These are phyloP conservation scores for Sinodicranocentrus sp. DNA, from an alignment of 2,888 invertebrate species.

Conservation along the genomic window DNA sequence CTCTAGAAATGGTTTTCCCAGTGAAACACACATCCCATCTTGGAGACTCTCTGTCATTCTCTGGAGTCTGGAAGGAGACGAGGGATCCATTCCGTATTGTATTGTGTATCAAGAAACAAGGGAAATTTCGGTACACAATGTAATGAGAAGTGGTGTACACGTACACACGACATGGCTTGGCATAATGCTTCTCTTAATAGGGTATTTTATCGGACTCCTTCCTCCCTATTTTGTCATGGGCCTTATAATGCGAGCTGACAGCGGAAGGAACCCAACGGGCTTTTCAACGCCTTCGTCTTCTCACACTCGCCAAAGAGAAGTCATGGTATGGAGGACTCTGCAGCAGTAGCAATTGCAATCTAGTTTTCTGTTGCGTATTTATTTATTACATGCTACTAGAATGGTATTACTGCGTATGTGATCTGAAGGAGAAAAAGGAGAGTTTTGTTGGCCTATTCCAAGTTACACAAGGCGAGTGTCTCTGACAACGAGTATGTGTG, in stretches of 20 bases:
- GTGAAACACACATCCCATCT: no score
- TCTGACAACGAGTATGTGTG: background rate
- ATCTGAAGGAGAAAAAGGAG: conserved; percentile 3
- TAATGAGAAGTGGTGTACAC: background rate
- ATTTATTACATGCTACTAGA: background rate
- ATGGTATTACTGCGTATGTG: background rate
- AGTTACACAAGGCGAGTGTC: background rate
- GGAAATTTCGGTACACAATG: no score
- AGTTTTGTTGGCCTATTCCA: background rate
- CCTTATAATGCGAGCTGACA: conserved; percentile 75
- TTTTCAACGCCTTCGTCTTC: conserved; percentile 63
- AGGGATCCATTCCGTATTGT: background rate
- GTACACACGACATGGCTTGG: conserved; percentile 6
- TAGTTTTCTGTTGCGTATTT: background rate
- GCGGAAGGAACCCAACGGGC: conserved; percentile 75
- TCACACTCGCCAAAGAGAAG: conserved; percentile 24
- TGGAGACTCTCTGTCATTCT: no score
- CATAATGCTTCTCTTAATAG: conserved; percentile 36
- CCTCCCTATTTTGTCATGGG: conserved; percentile 27
- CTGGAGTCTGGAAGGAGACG: background rate
- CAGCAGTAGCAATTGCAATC: no score
- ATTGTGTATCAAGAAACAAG: no score
- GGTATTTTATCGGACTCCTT: conserved; percentile 50
- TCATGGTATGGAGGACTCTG: no score
- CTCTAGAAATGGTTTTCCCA: background rate